Evolutionary conservation across 2,888 invertebrate species (phyloP).

Genomic region (Polydesmus complanatus): DNA sequence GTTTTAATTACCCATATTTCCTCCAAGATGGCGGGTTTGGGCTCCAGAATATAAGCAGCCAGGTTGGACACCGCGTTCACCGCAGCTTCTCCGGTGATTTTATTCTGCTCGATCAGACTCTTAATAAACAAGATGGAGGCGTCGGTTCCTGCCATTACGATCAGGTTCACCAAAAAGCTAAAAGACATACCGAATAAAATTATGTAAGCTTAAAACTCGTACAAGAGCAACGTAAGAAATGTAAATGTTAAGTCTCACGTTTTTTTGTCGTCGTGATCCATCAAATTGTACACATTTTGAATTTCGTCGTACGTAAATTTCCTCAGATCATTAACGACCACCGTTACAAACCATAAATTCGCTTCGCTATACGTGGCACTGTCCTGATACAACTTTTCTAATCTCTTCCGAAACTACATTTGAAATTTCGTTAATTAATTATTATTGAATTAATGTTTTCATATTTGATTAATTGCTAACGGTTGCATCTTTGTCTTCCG

Average conservation of each 20-base stretch:
- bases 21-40: constrained; percentile 28
- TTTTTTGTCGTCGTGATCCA: constrained; percentile 14
- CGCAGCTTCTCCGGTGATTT: constrained; percentile 24
- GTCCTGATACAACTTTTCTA: too few species aligned
- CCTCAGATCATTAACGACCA: constrained; percentile 22
- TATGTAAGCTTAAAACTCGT: constrained; percentile 8
- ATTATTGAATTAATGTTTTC: not conserved
- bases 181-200: too few species aligned
- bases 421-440: too few species aligned
- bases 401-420: too few species aligned
- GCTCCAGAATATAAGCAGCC: constrained; percentile 27
- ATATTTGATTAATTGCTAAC: too few species aligned
- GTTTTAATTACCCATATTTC: constrained; percentile 25
- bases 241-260: not conserved
- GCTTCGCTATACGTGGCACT: too few species aligned
- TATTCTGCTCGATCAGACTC: constrained; percentile 25
- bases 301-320: constrained; percentile 22
- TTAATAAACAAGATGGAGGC: constrained; percentile 28
- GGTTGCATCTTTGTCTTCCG: not conserved
- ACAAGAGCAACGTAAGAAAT: constrained; percentile 13
- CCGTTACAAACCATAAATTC: not conserved
- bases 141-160: constrained; percentile 29
- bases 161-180: constrained; percentile 25
- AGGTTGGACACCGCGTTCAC: constrained; percentile 25
- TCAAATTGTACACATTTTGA: constrained; percentile 21